These are phyloP conservation scores for Altica lythri DNA, from an alignment of 2,888 invertebrate species.

Conservation along the genomic window DNA sequence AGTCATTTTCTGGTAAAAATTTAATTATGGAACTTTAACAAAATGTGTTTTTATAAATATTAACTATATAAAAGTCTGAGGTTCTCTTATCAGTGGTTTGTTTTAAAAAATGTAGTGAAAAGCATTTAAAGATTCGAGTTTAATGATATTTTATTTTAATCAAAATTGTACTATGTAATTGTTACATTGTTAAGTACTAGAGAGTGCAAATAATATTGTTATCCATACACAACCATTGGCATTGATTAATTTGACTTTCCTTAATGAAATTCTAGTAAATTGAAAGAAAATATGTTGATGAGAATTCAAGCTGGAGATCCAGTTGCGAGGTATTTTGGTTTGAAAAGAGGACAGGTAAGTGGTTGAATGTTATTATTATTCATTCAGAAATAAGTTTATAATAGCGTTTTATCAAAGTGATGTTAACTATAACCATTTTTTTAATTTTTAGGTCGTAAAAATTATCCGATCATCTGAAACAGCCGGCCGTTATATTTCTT, in stretches of 20 bases:
- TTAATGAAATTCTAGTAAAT: conserved; percentile 66
- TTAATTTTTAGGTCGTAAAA: conserved; percentile 80
- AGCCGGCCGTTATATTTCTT: conserved; percentile 97
- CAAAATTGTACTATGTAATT: too few species aligned
- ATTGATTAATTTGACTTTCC: conserved; percentile 25
- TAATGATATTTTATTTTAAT: too few species aligned
- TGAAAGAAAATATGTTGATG: conserved; percentile 99
- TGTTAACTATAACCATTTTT: conserved; percentile 2
- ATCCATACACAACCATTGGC: too few species aligned
- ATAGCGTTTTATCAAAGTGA: neutral
- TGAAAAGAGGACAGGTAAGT: conserved; percentile 93
- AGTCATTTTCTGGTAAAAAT: too few species aligned
- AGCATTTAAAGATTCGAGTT: too few species aligned
- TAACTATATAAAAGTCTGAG: too few species aligned
- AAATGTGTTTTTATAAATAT: too few species aligned
- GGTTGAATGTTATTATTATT: neutral
- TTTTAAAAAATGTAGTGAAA: too few species aligned
- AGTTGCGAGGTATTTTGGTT: conserved; percentile 96
- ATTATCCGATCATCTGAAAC: conserved; percentile 98
- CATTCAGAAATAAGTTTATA: neutral
- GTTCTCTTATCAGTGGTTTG: too few species aligned
- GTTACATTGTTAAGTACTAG: too few species aligned
- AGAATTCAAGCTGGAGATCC: conserved; percentile 99
- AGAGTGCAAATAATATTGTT: too few species aligned
- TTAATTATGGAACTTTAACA: too few species aligned